Base-by-base conservation (phyloP, 1,140 invertebrate species). In the Drosophila bipectinata region DNA sequence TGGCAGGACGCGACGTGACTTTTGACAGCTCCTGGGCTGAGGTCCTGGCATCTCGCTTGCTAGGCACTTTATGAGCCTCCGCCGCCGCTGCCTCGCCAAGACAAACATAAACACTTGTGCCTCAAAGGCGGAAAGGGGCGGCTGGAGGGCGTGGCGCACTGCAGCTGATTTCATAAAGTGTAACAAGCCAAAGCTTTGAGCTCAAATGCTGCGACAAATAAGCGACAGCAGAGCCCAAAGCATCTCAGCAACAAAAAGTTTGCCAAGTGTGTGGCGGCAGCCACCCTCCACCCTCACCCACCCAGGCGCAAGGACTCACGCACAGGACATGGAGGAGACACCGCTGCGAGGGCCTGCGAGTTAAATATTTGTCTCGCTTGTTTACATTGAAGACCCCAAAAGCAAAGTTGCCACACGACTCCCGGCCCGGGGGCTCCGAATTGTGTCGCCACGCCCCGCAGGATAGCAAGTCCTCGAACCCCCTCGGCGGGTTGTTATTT, bases 101-200 rank as follows among this genome's bases (percentile, higher is more conserved):
- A 87, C 82, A 87, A 87, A 87, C 82, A 87, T 87, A 87, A 87
- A 87, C 82, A 87, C 78, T 87, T 87, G 75, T 57, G 77, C 53
- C 21, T 24, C 39, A 21, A 21, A 21, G 18, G 18, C 15, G 3
- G 14, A 26, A 24, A 12, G 6, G 39, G n/a, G 21, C 5, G 51
- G 28, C 21, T 4, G 8, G 41, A 39, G 26, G 30, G 58, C 58
- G 47, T 32, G 44, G 63, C 44, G 12, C 45, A 37, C 63, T 75
- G 72, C 75, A 82, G 75, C 75, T 88, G 83, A 87, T 87, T 85
- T 82, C 82, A 84, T 84, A 84, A 84, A 85, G 81, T 84, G 81
- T 77, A 79, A 80, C 76, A 84, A 77, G 81, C 72, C 81, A 82
- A 81, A 76, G 78, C 78, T 88, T 85, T 85, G 77, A 84, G 81